Evolutionary conservation across 2,888 invertebrate genomes (phyloP), one percentile per base, ranked within the genome.

Genomic region (Macaria liturata): DNA sequence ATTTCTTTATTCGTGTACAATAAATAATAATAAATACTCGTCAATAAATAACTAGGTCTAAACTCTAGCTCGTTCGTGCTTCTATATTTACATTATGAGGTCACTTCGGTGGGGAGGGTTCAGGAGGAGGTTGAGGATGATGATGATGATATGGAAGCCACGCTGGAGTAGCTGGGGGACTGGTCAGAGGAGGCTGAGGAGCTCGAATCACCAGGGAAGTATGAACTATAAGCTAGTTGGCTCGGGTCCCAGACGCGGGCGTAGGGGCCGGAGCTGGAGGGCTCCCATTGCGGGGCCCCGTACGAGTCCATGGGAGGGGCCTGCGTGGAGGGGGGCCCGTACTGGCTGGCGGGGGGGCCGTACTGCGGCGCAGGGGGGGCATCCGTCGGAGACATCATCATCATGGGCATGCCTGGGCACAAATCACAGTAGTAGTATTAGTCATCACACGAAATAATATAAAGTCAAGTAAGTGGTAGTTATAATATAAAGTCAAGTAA

Each of bases 191-290:
- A 89, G 37, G 93, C 91, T 6, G 93, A 92, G 0, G 93, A 90
- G 60, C 85, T 88, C 0, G 94, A 92, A 63, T 94, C 93, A 76
- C 94, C 94, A 64, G 95, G 94, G 76, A 95, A 95, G 84, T 95
- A 95, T 1, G 95, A 94, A 72, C 94, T 95, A 80, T 95, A 95
- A 32, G 95, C 95, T 66, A 95, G 82, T 70, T 94, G 94, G 51
- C 95, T 94, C 4, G 93, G 93, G 71, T 95, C 95, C 95, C 96
- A 97, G 1, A 95, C 94, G 67, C 97, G 93, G 48, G 96, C 94
- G 83, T 97, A 97, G 0, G 96, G 96, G 6, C 96, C 96, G 50
- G 95, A 94, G 74, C 93, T 94, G 66, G 93, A 88, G 3, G 95
- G 94, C 76, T 95, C 95, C 95, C 95, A 95, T 67, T 94, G 93